Percentiles rank a stretch among this genome's conserved stretches.
phyloP scores from a whole-genome alignment of 2,888 invertebrate species.

The Lamellibrachia satsuma region DNA sequence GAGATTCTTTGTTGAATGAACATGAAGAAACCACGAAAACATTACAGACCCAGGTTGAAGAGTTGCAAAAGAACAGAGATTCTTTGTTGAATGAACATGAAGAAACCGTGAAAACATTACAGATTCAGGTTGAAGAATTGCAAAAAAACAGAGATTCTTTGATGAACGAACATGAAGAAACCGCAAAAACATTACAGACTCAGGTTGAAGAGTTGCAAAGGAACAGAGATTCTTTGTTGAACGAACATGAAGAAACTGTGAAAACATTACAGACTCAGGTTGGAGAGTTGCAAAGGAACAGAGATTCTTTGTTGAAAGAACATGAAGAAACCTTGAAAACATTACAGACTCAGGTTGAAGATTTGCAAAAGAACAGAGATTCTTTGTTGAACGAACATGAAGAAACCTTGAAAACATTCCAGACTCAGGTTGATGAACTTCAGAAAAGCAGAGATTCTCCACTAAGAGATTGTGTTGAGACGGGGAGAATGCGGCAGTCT shows the following conservation, averaged over 20 bases:
- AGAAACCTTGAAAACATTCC: neutral
- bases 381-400: neutral
- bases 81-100: too few relatives aligned
- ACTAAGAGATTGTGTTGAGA: neutral
- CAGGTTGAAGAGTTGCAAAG: neutral
- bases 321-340: neutral
- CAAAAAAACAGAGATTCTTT: neutral
- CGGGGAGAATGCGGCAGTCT: neutral
- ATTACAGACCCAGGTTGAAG: too few relatives aligned
- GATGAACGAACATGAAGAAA: neutral
- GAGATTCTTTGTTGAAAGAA: neutral
- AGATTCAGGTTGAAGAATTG: neutral
- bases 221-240: neutral
- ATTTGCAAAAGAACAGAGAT: neutral
- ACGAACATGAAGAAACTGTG: neutral
- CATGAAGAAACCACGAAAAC: too few relatives aligned
- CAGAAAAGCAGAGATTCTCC: neutral
- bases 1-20: too few relatives aligned
- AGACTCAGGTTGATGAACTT: neutral
- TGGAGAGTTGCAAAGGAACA: neutral
- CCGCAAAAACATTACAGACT: neutral
- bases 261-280: neutral
- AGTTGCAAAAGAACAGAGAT: too few relatives aligned
- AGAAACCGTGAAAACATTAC: too few relatives aligned
- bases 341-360: neutral